phyloP scores from a whole-genome alignment of 1,140 invertebrate genomes.

The Magallana gigas region DNA sequence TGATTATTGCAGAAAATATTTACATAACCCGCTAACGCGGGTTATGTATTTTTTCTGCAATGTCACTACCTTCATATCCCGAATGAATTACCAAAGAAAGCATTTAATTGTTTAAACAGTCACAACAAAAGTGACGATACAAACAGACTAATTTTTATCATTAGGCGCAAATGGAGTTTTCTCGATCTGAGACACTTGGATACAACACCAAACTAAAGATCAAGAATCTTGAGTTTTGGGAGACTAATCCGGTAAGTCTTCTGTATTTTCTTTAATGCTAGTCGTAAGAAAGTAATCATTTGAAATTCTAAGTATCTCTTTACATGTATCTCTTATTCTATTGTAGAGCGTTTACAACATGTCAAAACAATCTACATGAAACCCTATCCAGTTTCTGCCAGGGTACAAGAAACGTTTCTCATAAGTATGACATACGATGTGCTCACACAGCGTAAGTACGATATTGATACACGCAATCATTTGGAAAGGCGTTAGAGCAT shows the following conservation, averaged over 20 bases:
- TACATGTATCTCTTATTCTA: neutral
- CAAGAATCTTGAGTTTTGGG: slow-evolving; percentile 40
- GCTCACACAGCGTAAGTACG: neutral
- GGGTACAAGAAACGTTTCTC: neutral
- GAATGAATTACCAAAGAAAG: too few species aligned
- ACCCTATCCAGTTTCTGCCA: neutral
- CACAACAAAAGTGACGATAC: too few species aligned
- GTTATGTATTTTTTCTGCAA: too few species aligned
- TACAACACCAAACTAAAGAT: slow-evolving; percentile 43
- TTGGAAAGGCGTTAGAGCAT: too few species aligned
- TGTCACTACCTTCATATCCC: too few species aligned
- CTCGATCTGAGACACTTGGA: slow-evolving; percentile 1
- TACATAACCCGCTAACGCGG: too few species aligned
- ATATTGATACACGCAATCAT: neutral
- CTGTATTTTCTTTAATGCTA: neutral
- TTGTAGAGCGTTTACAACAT: neutral
- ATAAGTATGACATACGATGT: neutral
- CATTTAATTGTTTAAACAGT: too few species aligned
- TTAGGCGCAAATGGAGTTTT: slow-evolving; percentile 40
- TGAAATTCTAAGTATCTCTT: neutral
- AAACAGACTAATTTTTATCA: neutral
- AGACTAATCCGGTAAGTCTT: slow-evolving; percentile 42
- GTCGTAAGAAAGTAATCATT: neutral
- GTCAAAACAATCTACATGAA: neutral
- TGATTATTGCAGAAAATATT: too few species aligned